Evolutionary conservation across 2,797 vertebrate species (phyloP).

Genomic region (Chelon auratus): DNA sequence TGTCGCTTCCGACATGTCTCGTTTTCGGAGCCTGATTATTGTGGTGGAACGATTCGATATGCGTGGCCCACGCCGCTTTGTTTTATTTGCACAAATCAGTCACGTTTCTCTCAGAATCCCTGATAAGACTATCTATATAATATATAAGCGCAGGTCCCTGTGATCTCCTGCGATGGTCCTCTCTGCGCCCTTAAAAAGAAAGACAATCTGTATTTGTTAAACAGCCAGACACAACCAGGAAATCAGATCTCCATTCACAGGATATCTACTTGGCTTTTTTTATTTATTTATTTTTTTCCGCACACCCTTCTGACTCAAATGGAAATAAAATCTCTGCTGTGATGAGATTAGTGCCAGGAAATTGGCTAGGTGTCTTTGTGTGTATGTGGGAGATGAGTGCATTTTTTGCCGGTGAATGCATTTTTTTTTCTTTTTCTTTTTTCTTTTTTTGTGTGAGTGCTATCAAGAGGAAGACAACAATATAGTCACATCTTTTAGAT

Average conservation of each 20-base stretch:
- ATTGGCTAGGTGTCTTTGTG: conserved; percentile 34
- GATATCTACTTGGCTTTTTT: conserved; percentile 35
- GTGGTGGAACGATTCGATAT: conserved; percentile 3
- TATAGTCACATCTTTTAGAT: conserved; percentile 41
- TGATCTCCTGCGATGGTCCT: conserved; percentile 23
- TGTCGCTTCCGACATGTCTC: conserved; percentile 17
- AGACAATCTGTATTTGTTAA: conserved; percentile 22
- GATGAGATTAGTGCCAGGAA: conserved; percentile 49
- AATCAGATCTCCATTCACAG: conserved; percentile 45
- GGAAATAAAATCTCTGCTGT: conserved; percentile 1
- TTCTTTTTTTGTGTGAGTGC: background rate
- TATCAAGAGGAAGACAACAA: conserved; percentile 25
- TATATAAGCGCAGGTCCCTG: conserved; percentile 24
- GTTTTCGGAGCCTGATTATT: background rate
- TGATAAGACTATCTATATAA: conserved; percentile 42
- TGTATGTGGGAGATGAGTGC: background rate
- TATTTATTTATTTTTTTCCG: background rate
- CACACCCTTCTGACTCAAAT: conserved; percentile 13
- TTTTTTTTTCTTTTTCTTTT: conserved; percentile 2
- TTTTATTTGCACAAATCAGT: conserved; percentile 31
- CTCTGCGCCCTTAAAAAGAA: conserved; percentile 26
- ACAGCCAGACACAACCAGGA: conserved; percentile 41
- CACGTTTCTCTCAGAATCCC: conserved; percentile 36
- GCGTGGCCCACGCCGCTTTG: conserved; percentile 6
- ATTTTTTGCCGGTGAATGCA: conserved; percentile 5